Percentiles rank a stretch among this genome's conserved stretches.
phyloP scores from a whole-genome alignment of 2,113 vertebrate species.

The Myotis lucifugus region DNA sequence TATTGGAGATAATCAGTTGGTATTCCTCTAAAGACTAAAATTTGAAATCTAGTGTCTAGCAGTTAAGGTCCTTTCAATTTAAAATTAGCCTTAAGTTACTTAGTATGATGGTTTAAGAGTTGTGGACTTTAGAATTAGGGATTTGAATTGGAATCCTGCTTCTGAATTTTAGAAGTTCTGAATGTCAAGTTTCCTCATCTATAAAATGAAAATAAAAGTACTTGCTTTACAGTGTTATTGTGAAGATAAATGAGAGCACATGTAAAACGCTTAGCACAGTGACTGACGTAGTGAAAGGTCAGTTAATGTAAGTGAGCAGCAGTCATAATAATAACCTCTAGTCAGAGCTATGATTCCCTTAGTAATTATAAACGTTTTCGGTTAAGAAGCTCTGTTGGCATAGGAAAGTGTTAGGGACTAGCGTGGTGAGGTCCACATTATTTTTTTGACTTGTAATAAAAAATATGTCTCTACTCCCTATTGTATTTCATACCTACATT shows the following conservation, averaged over 20 bases:
- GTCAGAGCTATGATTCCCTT: constrained; percentile 22
- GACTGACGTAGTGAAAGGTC: not conserved
- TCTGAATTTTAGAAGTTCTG: not conserved
- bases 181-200: not conserved
- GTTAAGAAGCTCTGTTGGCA: constrained; percentile 11
- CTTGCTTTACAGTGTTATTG: not conserved
- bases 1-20: not conserved
- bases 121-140: not conserved
- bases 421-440: not conserved
- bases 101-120: constrained; percentile 13
- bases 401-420: not conserved
- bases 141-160: not conserved
- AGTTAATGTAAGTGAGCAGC: constrained; percentile 36
- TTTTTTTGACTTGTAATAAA: constrained; percentile 10
- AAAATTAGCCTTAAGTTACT: constrained; percentile 10
- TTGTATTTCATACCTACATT: not conserved
- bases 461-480: not conserved
- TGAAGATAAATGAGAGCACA: constrained; percentile 40
- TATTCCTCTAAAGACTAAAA: constrained; percentile 56
- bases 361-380: constrained; percentile 36
- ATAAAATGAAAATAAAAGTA: constrained; percentile 15
- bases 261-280: constrained; percentile 1
- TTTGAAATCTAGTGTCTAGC: not conserved
- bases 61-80: not conserved
- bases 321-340: not conserved